These are phyloP conservation scores for Pelodytes ibericus DNA, from an alignment of 2,797 vertebrate species.

Conservation along the genomic window DNA sequence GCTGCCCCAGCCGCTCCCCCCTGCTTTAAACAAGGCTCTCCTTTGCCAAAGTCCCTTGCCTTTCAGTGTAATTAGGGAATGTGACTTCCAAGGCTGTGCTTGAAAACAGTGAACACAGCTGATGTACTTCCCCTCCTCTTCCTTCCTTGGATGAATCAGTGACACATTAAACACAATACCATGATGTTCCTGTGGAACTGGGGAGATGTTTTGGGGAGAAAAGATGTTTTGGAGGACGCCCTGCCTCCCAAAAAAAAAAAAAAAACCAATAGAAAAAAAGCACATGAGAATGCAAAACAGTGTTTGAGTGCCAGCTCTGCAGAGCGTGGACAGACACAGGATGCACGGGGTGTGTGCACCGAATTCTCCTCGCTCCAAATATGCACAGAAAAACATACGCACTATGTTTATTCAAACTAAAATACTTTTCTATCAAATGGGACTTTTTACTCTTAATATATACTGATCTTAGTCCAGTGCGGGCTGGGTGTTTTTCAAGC, in stretches of 20 bases:
- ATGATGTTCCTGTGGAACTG: slow-evolving; percentile 40
- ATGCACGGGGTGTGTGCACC: neutral
- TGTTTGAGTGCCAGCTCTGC: slow-evolving; percentile 8
- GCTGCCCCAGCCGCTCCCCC: neutral
- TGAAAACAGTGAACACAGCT: slow-evolving; percentile 38
- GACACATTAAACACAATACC: slow-evolving; percentile 36
- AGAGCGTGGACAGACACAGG: slow-evolving; percentile 10
- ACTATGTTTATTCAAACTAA: neutral
- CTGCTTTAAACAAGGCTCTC: neutral
- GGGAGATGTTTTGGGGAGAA: slow-evolving; percentile 39
- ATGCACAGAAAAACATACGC: neutral
- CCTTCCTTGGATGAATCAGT: slow-evolving; percentile 49
- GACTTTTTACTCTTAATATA: too few species aligned
- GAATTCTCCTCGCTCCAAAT: neutral
- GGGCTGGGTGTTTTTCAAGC: too few species aligned
- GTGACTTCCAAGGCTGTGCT: slow-evolving; percentile 15
- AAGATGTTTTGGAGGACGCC: slow-evolving; percentile 47
- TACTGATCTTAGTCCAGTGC: too few species aligned
- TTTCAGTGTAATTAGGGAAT: neutral
- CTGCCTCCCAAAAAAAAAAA: slow-evolving; percentile 35
- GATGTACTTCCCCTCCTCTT: slow-evolving; percentile 38
- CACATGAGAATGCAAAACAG: slow-evolving; percentile 13
- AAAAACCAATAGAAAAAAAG: too few species aligned
- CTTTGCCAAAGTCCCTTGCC: neutral
- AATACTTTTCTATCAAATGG: too few species aligned